These are phyloP conservation scores for Andrena cerasifolii DNA, from an alignment of 1,140 invertebrate genomes.

Conservation along the genomic window DNA sequence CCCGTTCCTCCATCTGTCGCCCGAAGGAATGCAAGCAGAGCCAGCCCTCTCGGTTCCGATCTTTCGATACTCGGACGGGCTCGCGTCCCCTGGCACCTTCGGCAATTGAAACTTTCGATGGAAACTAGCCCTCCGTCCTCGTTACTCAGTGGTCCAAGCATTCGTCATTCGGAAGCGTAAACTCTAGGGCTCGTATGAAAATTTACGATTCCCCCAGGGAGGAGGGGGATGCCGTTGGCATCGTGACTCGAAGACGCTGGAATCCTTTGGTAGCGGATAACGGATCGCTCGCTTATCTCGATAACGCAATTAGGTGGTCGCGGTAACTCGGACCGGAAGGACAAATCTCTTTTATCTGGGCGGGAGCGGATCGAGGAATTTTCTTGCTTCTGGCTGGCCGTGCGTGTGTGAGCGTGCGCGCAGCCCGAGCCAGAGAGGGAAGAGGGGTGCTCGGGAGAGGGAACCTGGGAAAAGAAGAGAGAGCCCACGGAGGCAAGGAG, in stretches of 20 bases:
- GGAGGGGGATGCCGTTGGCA: background rate
- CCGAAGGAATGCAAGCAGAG: background rate
- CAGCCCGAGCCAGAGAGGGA: conserved; percentile 49
- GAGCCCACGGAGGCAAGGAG: conserved; percentile 81
- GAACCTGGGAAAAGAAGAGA: conserved; percentile 80
- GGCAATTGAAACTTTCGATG: background rate
- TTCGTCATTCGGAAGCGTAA: conserved; percentile 27
- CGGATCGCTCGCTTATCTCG: conserved; percentile 72
- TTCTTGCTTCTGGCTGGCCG: conserved; percentile 61
- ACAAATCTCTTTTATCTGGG: conserved; percentile 78
- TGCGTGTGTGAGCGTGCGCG: conserved; percentile 11
- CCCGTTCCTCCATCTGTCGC: background rate
- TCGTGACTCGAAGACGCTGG: conserved; percentile 13
- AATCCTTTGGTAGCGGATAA: conserved; percentile 42
- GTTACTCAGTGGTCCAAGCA: background rate
- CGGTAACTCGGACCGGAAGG: conserved; percentile 54
- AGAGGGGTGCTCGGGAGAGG: conserved; percentile 75
- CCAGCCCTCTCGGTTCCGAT: background rate
- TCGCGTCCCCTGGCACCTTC: too few relatives aligned
- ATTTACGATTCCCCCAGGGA: conserved; percentile 15
- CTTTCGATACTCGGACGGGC: too few relatives aligned
- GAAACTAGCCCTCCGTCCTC: background rate
- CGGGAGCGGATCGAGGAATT: conserved; percentile 70
- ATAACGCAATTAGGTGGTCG: conserved; percentile 75
- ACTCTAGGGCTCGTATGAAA: conserved; percentile 10